These are phyloP conservation scores for Hydractinia symbiolongicarpus DNA, from an alignment of 30 jellyfish, hydroid and myxozoan genomes.

Conservation along the genomic window DNA sequence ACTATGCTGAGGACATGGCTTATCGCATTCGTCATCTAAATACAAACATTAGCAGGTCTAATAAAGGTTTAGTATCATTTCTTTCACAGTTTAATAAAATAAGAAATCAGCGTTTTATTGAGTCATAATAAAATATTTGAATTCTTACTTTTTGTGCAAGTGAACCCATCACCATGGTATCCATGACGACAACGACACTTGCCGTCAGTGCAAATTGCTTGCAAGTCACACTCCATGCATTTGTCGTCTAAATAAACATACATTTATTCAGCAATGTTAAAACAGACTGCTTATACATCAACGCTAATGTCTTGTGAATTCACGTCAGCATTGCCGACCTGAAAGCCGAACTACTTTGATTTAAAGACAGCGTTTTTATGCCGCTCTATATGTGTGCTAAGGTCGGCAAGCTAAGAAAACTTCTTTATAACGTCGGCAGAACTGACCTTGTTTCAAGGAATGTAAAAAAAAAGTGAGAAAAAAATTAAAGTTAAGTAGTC, in stretches of 20 bases:
- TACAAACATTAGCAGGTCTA: not conserved
- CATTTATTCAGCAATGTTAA: no score
- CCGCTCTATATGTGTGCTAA: no score
- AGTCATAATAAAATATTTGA: not conserved
- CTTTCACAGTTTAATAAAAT: not conserved
- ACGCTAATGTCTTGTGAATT: no score
- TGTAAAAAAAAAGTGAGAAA: no score
- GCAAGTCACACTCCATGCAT: constrained; percentile 93
- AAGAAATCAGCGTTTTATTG: not conserved
- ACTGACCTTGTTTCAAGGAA: no score
- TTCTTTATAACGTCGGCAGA: no score
- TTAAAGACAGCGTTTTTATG: no score
- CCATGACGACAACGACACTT: constrained; percentile 74
- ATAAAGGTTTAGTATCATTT: not conserved
- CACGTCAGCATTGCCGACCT: no score
- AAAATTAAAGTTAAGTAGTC: no score
- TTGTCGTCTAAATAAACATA: constrained; percentile 47
- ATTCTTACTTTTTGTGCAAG: constrained; percentile 62
- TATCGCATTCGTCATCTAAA: constrained; percentile 50
- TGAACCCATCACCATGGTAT: constrained; percentile 95
- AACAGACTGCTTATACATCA: no score
- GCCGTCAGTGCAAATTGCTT: constrained; percentile 81
- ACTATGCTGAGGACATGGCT: constrained; percentile 69
- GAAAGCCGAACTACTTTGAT: no score
- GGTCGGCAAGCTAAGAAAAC: no score